Percentiles rank a stretch among this genome's conserved stretches.
Conservation (phyloP, 2,888 invertebrate species). For the Protophormia terraenovae region DNA sequence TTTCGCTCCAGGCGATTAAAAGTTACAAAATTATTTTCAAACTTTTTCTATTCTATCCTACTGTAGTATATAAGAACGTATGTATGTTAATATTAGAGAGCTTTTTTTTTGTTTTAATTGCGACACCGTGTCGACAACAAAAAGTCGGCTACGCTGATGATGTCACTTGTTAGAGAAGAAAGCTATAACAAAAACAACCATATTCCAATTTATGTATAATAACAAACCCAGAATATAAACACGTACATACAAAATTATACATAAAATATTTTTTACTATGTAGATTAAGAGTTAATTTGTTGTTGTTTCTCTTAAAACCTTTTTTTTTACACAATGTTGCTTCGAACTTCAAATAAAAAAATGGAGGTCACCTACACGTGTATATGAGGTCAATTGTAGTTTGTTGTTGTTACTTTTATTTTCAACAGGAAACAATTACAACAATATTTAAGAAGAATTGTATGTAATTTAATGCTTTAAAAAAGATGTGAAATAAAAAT, state of each 20-base stretch:
- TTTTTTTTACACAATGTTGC: slow-evolving; percentile 9
- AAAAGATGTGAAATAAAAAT: background rate
- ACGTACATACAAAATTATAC: background rate
- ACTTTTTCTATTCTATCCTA: no score
- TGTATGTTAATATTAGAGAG: slow-evolving; percentile 2
- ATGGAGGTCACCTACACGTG: slow-evolving; percentile 43
- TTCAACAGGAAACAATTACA: slow-evolving; percentile 36
- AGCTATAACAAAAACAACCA: slow-evolving; percentile 14
- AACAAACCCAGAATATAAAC: background rate
- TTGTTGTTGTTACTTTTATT: slow-evolving; percentile 9
- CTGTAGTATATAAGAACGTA: no score
- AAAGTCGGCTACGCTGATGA: slow-evolving; percentile 57
- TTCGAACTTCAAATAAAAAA: slow-evolving; percentile 7
- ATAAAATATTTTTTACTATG: background rate
- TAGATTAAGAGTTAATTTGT: background rate
- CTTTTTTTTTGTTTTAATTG: slow-evolving; percentile 57
- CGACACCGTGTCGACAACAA: slow-evolving; percentile 66
- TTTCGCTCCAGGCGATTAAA: no score
- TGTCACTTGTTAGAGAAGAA: slow-evolving; percentile 61
- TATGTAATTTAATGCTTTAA: background rate
- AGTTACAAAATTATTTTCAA: no score
- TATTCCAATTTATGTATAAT: background rate
- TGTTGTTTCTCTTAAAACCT: slow-evolving; percentile 26
- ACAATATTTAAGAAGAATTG: background rate
- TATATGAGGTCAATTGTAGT: slow-evolving; percentile 21